Evolutionary conservation across 2,113 vertebrate species (phyloP), one percentile per base, ranked within the genome.

Genomic region (Seriola dumerili): DNA sequence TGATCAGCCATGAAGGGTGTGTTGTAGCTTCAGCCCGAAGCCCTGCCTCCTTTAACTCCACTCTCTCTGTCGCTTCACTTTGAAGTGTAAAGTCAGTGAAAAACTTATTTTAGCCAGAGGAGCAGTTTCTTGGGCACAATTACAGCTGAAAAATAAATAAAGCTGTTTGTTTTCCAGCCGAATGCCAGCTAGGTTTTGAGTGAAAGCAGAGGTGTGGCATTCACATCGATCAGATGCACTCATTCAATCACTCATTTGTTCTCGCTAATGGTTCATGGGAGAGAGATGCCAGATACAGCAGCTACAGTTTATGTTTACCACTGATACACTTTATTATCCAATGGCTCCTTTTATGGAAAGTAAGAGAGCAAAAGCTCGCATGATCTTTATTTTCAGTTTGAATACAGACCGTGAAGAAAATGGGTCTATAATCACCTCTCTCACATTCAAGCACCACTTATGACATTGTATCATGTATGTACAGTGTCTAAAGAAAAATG

Each of bases 41-140:
- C 74, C 58, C 81, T 84, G 91, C 87, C 83, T 85, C 81, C 69
- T 78, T 75, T 62, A 40, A 74, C 81, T 88, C 40, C 72, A 72
- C 81, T 71, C 54, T 64, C 63, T 29, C 14, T 16, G 9, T 74
- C 78, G 75, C 72, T 72, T 36, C 12, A 72, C 87, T 90, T 88
- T 90, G 79, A 89, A 87, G 80, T 88, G 61, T 59, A 64, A 86
- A 92, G 83, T 89, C 90, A 88, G 79, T 79, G 8, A 58, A 70
- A 85, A 88, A 89, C 38, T 66, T 80, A 48, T 52, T 70, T 77
- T 59, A 63, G 62, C 73, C 48, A 38, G 36, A 77, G 80, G 78
- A 76, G n/a, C 59, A 55, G 64, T 71, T 88, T 25, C 29, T 46
- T 65, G 72, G 66, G 19, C 73, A 73, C 76, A 83, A 72, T 76